Conservation (phyloP, 2,888 invertebrate genomes). For the Entomobrya proxima region DNA sequence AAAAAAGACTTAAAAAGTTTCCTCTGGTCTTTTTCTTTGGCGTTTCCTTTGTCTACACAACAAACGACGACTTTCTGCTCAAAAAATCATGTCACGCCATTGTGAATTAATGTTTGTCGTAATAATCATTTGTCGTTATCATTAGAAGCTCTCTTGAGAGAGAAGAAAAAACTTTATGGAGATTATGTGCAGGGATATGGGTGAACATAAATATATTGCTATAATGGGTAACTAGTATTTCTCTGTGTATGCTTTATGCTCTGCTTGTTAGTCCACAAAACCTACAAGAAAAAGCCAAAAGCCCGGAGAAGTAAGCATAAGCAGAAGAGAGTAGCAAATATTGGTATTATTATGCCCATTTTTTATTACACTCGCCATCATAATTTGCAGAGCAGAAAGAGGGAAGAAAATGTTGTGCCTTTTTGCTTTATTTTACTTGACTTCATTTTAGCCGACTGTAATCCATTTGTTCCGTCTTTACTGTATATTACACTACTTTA, state of each 20-base stretch:
- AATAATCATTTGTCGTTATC: constrained; percentile 59
- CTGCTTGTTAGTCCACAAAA: too few relatives aligned
- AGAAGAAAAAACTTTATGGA: constrained; percentile 29
- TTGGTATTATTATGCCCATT: constrained; percentile 36
- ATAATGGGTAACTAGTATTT: too few relatives aligned
- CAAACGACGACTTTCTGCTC: too few relatives aligned
- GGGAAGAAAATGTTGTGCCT: background rate
- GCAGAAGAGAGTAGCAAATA: constrained; percentile 32
- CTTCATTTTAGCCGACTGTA: constrained; percentile 40
- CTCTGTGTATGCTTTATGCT: too few relatives aligned
- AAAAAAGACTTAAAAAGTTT: constrained; percentile 13
- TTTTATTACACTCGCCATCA: constrained; percentile 35
- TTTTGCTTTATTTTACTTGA: constrained; percentile 9
- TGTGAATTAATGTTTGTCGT: constrained; percentile 52
- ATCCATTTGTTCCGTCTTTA: constrained; percentile 38
- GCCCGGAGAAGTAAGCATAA: background rate
- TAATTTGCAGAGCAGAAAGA: background rate
- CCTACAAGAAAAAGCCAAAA: constrained; percentile 11
- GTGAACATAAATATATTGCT: too few relatives aligned
- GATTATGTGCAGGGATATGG: too few relatives aligned
- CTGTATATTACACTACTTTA: too few relatives aligned
- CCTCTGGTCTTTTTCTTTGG: background rate
- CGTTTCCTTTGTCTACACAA: background rate
- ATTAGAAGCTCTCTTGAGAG: constrained; percentile 34
- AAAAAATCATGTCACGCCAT: constrained; percentile 55